A percentile compares a stretch with the other conserved stretches of the same genome.
Conservation (phyloP, 2,797 vertebrate genomes). For the Cuculus canorus region DNA sequence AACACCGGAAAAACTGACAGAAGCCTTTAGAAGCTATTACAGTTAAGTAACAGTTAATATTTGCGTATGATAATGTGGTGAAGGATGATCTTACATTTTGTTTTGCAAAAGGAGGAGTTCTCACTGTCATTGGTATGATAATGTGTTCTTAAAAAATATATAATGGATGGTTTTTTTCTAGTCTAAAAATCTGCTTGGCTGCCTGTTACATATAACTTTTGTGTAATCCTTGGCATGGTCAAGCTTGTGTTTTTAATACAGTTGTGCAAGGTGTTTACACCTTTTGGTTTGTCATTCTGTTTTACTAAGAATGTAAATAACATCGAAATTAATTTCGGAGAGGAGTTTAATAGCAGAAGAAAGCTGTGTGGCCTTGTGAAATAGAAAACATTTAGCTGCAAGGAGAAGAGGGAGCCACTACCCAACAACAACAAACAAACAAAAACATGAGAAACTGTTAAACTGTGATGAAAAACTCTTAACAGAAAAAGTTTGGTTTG, state of each 20-base stretch:
- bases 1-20: neutral
- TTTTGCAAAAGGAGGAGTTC: neutral
- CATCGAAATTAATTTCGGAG: neutral
- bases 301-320: neutral
- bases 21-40: neutral
- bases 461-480: neutral
- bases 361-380: neutral
- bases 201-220: neutral
- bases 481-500: neutral
- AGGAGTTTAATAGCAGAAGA: neutral
- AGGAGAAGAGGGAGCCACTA: no score
- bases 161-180: neutral
- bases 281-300: neutral
- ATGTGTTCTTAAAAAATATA: neutral
- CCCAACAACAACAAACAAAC: neutral
- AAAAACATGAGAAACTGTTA: neutral
- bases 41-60: neutral
- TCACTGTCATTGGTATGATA: neutral
- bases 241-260: neutral
- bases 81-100: neutral
- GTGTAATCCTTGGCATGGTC: neutral
- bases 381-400: neutral
- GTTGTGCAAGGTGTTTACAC: neutral
- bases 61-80: neutral
- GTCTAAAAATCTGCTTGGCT: neutral